Conservation (phyloP, 1,140 invertebrate genomes). For the Drosophila tani region DNA sequence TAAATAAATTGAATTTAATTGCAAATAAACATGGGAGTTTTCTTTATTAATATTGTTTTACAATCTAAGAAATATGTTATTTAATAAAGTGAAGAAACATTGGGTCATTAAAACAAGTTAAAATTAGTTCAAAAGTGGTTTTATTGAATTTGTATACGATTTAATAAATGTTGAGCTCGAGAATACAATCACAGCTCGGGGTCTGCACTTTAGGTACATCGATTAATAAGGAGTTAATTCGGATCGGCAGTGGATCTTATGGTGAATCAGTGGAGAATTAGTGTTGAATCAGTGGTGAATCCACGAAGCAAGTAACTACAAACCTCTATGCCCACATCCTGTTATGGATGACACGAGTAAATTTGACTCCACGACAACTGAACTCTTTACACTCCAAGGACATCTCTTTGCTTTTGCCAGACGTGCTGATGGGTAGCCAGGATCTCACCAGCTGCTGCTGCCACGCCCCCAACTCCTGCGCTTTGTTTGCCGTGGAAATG, state of each 20-base stretch:
- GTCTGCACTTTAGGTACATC: no score
- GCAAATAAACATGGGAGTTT: conserved; percentile 10
- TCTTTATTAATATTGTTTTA: background rate
- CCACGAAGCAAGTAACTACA: no score
- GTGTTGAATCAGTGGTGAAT: no score
- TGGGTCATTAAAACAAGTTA: no score
- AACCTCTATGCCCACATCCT: background rate
- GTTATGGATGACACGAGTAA: conserved; percentile 50
- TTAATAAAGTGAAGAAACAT: background rate
- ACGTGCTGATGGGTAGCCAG: conserved; percentile 68
- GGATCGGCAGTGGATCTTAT: no score
- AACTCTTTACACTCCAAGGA: conserved; percentile 41
- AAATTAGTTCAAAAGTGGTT: background rate
- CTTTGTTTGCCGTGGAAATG: conserved; percentile 66
- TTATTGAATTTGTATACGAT: no score
- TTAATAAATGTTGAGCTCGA: no score
- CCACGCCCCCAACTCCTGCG: conserved; percentile 14
- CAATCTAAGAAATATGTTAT: background rate
- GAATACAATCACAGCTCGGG: no score
- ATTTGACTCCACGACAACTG: conserved; percentile 58
- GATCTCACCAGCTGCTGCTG: conserved; percentile 55
- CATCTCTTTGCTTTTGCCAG: conserved; percentile 39
- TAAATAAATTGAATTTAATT: conserved; percentile 70
- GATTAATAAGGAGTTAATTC: no score
- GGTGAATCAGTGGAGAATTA: background rate